A percentile compares a stretch with the other conserved stretches of the same genome.
Conservation (phyloP, 2,888 invertebrate species). For the Xanthorhoe spadicearia region DNA sequence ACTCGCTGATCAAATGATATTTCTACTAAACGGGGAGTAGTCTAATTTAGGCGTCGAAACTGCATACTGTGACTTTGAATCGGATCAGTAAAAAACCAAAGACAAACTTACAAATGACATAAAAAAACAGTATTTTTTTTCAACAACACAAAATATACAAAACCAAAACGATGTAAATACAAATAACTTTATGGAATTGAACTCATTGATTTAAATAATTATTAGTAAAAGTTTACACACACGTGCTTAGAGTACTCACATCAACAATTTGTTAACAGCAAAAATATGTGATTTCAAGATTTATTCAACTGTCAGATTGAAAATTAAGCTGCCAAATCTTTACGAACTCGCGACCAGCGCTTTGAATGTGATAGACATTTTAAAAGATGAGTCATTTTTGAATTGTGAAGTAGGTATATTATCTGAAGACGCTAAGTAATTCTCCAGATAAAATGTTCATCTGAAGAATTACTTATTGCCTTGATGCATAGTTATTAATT, state of each 20-base stretch:
- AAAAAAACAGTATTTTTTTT: background rate
- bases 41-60: too few relatives aligned
- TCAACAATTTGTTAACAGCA: slow-evolving; percentile 3
- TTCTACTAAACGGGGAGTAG: too few relatives aligned
- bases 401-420: too few relatives aligned
- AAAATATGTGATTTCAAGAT: background rate
- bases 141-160: background rate
- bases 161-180: background rate
- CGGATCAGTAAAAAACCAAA: background rate
- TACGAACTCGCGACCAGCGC: too few relatives aligned
- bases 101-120: too few relatives aligned
- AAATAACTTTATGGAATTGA: slow-evolving; percentile 2
- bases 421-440: too few relatives aligned
- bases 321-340: background rate
- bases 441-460: too few relatives aligned
- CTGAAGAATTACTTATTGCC: background rate
- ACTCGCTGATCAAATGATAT: too few relatives aligned
- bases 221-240: background rate
- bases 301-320: background rate
- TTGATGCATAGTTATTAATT: too few relatives aligned
- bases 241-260: slow-evolving; percentile 1
- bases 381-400: too few relatives aligned
- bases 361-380: too few relatives aligned
- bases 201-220: background rate
- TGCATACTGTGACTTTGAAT: background rate